Base-by-base conservation (phyloP, 2,888 invertebrate species). In the Volucella zonaria region DNA sequence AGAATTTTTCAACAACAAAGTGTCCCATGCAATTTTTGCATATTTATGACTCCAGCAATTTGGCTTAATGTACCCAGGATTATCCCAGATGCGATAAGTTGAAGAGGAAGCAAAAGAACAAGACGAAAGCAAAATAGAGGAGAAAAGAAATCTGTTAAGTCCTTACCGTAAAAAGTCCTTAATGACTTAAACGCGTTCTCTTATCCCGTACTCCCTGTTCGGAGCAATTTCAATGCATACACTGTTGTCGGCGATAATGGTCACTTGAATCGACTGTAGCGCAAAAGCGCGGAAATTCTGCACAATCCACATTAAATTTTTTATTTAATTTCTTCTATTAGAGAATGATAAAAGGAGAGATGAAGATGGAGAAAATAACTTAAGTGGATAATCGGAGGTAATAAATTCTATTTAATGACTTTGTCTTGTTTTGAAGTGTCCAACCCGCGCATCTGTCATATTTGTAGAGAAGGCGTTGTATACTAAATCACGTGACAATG, bases 331-430 rank as follows among this genome's bases (percentile, higher is more conserved):
- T 11, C n/a, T n/a, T n/a, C 6, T 45, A 11, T 11, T n/a, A 3
- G 45, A n/a, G 18, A 23, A 23, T 23, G 10, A 59, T 42, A 40
- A 15, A 56, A n/a, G 15, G n/a, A 8, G 18, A 61, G 40, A 45
- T 3, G 14, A 11, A 49, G 31, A 40, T 15, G 12, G 40, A 15
- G 49, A 52, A 52, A 67, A 18, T 10, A 15, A 43, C 67, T 76
- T 52, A 67, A 67, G 49, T 67, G 58, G 58, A 78, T 58, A 51
- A 78, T 62, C 78, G 49, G 43, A 15, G 51, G 66, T 38, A 66
- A 79, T 79, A 79, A 79, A 73, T 79, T 71, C 51, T 0, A 14
- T 54, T 73, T 79, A 66, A 79, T 79, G 78, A 79, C 78, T 73
- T 79, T 45, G 45, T 73, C 71, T 73, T 73, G 52, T 56, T 54